Evolutionary conservation across 2,113 vertebrate species (phyloP).

Genomic region (Hippolais icterina): DNA sequence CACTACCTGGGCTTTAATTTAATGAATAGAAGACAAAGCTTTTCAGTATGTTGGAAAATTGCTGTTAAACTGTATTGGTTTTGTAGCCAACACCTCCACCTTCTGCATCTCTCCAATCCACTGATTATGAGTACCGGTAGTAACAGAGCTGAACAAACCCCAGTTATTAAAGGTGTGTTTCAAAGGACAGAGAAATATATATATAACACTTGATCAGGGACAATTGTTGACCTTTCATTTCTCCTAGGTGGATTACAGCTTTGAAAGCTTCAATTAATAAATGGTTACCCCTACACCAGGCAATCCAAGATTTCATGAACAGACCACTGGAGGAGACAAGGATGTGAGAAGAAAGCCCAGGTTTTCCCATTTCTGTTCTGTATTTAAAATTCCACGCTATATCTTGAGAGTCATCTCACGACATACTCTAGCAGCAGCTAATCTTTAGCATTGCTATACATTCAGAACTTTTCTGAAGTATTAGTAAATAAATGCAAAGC

Average conservation of each 20-base stretch:
- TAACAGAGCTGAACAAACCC: background rate
- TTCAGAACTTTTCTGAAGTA: background rate
- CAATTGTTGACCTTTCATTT: background rate
- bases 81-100: background rate
- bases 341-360: conserved; percentile 73
- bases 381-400: background rate
- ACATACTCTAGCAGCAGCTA: background rate
- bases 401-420: background rate
- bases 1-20: background rate
- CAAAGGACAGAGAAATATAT: background rate
- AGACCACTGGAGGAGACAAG: conserved; percentile 82
- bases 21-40: background rate
- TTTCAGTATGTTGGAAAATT: background rate
- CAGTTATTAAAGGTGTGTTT: background rate
- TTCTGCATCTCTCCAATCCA: background rate
- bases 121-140: background rate
- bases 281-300: conserved; percentile 86
- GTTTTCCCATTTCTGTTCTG: background rate
- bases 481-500: conserved; percentile 32
- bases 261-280: conserved; percentile 85
- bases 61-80: background rate
- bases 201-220: background rate
- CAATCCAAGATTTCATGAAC: conserved; percentile 86
- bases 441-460: background rate
- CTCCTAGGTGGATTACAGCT: conserved; percentile 85